Conservation (phyloP, 2,113 vertebrate genomes). For the Rhagologus leucostigma region DNA sequence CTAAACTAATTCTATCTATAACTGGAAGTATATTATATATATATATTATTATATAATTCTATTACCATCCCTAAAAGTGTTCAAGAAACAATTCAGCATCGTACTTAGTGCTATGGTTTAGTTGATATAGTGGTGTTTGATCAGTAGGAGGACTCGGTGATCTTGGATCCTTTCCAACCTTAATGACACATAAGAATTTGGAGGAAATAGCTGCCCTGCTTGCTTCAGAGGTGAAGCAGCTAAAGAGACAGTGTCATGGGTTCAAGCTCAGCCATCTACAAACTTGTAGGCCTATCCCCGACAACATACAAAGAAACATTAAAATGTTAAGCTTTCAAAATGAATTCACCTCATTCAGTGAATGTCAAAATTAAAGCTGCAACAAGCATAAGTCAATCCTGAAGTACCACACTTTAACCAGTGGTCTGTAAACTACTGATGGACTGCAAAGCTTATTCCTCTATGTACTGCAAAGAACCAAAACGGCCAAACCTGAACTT, state of each 20-base stretch:
- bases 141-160: neutral
- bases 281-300: neutral
- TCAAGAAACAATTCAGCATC: neutral
- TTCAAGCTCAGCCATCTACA: neutral
- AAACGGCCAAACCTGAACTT: neutral
- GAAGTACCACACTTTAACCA: neutral
- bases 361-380: neutral
- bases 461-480: neutral
- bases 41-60: neutral
- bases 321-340: neutral
- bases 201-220: neutral
- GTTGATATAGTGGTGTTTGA: neutral
- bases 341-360: neutral
- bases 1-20: neutral
- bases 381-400: neutral
- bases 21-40: neutral
- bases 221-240: neutral
- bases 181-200: neutral
- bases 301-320: neutral
- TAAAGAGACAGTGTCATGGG: neutral
- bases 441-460: neutral
- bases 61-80: neutral
- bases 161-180: neutral
- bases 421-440: neutral
- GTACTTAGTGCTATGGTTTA: neutral